Base-by-base conservation (phyloP, 2,888 invertebrate species). In the Epsilonema sp. region DNA sequence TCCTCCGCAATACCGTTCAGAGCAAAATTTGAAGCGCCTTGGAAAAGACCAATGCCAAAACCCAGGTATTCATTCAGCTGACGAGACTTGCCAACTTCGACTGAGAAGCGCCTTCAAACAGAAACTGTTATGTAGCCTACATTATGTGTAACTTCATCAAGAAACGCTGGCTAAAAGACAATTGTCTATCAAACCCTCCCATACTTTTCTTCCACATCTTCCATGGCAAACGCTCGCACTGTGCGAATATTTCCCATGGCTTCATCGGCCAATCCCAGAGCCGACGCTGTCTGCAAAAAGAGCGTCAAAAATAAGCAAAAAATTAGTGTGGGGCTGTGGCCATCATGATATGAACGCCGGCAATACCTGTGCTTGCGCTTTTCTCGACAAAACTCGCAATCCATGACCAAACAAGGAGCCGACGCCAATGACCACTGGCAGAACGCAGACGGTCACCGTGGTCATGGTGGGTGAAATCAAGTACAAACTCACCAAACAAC, bases 161-260 rank as follows among this genome's bases (percentile, higher is more conserved):
- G n/a, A n/a, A n/a, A n/a, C n/a, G n/a, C n/a, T n/a, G n/a, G n/a
- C n/a, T n/a, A n/a, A n/a, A n/a, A n/a, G n/a, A n/a, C n/a, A n/a
- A n/a, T n/a, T n/a, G n/a, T n/a, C n/a, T n/a, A n/a, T n/a, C n/a
- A n/a, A n/a, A n/a, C n/a, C n/a, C n/a, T n/a, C n/a, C n/a, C n/a
- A n/a, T n/a, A n/a, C n/a, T n/a, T n/a, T n/a, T n/a, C 44, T 66
- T 92, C 92, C 51, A 77, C 76, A 48, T 78, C 76, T 66, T 94
- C 92, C 70, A 85, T 86, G 0, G 87, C 87, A 70, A 90, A 89
- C 16, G 89, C 82, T 54, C 89, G 73, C 1, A 94, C 92, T 1
- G 90, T 92, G 44, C 87, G 73, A 54, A 94, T 81, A 67, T 92
- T 92, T 36, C 82, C 77, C 48, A 94, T 73, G 2, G 89, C 87